Percentiles rank a stretch among this genome's conserved stretches.
phyloP scores from a whole-genome alignment of 2,888 invertebrate species.

The Trypoxylon attenuatum region DNA sequence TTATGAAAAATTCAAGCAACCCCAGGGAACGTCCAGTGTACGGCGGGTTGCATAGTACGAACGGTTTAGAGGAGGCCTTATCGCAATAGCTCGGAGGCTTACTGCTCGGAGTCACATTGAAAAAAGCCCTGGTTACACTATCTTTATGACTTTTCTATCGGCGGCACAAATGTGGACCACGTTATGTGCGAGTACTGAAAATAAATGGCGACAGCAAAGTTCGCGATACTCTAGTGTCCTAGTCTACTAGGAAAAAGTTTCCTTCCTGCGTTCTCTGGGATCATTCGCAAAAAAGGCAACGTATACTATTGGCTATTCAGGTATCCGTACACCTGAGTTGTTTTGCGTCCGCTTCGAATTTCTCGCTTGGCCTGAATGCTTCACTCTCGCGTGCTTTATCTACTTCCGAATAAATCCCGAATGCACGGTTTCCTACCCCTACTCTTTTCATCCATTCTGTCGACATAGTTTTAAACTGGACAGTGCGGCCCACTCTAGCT shows the following conservation, averaged over 20 bases:
- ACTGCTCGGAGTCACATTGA: conserved; percentile 1
- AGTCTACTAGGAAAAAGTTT: conserved; percentile 18
- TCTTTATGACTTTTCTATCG: conserved; percentile 59
- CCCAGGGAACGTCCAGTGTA: conserved; percentile 8
- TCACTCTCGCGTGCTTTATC: too few species aligned
- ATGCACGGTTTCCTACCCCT: too few species aligned
- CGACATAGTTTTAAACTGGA: too few species aligned
- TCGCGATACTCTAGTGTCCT: conserved; percentile 1
- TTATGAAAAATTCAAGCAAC: conserved; percentile 30
- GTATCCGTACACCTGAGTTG: too few species aligned
- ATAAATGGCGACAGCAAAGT: conserved; percentile 37
- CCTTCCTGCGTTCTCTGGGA: background rate
- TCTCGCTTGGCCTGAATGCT: too few species aligned
- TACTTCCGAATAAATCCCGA: too few species aligned
- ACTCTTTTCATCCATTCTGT: too few species aligned
- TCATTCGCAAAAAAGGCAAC: background rate
- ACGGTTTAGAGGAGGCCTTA: conserved; percentile 25
- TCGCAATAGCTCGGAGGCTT: conserved; percentile 31
- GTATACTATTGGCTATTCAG: conserved; percentile 9
- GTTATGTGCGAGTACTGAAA: conserved; percentile 23
- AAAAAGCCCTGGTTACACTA: conserved; percentile 28
- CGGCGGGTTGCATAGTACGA: conserved; percentile 10
- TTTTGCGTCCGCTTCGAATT: too few species aligned
- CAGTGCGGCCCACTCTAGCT: too few species aligned
- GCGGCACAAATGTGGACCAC: conserved; percentile 40